These are phyloP conservation scores for Sebastes taczanowskii DNA, from an alignment of 2,797 vertebrate species.

Conservation along the genomic window DNA sequence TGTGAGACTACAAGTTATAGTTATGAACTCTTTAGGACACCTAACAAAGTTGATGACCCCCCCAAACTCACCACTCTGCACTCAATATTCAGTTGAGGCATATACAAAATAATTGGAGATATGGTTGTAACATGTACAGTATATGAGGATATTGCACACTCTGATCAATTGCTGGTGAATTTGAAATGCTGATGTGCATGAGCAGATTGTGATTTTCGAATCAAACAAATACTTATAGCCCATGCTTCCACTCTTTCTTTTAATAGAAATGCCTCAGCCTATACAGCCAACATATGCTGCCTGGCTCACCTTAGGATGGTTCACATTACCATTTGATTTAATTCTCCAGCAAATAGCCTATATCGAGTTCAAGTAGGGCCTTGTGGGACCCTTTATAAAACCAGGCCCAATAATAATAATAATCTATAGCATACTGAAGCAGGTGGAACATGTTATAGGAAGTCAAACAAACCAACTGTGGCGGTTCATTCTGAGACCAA, in stretches of 20 bases:
- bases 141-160: neutral
- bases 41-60: neutral
- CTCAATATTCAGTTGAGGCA: neutral
- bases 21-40: neutral
- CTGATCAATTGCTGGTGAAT: neutral
- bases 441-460: slow-evolving; percentile 2
- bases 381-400: slow-evolving; percentile 32
- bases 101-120: neutral
- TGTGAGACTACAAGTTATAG: slow-evolving; percentile 4
- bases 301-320: slow-evolving; percentile 18
- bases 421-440: slow-evolving; percentile 21
- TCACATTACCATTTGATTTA: slow-evolving; percentile 44
- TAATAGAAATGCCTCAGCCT: slow-evolving; percentile 7
- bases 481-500: neutral
- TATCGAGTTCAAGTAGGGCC: slow-evolving; percentile 28
- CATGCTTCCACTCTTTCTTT: slow-evolving; percentile 4
- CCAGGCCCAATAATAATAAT: slow-evolving; percentile 3
- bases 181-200: neutral
- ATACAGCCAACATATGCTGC: neutral
- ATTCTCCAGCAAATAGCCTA: slow-evolving; percentile 36
- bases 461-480: slow-evolving; percentile 47
- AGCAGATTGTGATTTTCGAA: slow-evolving; percentile 17
- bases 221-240: neutral
- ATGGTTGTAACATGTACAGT: neutral
- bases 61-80: neutral